Evolutionary conservation across 2,113 vertebrate genomes (phyloP).

Genomic region (Tupaia chinensis): DNA sequence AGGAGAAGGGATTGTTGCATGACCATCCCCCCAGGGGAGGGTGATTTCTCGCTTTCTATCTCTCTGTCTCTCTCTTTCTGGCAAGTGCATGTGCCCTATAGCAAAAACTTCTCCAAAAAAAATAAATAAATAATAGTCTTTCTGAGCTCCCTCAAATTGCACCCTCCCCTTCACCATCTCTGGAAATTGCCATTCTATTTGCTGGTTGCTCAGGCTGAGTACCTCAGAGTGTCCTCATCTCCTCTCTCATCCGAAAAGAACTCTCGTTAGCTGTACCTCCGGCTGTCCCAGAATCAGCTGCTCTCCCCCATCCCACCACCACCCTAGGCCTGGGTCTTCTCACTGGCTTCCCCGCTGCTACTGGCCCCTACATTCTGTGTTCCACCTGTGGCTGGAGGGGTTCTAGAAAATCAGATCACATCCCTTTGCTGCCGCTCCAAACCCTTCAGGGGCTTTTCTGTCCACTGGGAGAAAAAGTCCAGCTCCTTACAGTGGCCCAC

Average conservation of each 20-base stretch:
- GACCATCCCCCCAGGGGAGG: too few species aligned
- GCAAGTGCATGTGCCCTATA: too few species aligned
- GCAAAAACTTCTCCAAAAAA: too few species aligned
- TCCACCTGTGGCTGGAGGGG: neutral
- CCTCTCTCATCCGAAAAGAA: neutral
- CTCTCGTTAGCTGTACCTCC: neutral
- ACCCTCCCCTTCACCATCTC: neutral
- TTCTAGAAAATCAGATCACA: neutral
- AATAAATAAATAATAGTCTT: neutral
- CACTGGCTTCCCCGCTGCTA: neutral
- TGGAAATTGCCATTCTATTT: neutral
- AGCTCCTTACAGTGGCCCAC: neutral
- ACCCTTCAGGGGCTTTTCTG: neutral
- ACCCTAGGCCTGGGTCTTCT: neutral
- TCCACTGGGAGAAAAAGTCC: neutral
- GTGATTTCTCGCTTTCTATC: too few species aligned
- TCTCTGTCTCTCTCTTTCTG: too few species aligned
- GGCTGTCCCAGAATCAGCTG: neutral
- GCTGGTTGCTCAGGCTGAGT: neutral
- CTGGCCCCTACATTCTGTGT: neutral
- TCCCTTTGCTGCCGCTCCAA: neutral
- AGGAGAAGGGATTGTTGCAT: too few species aligned
- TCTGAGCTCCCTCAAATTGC: neutral
- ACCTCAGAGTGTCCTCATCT: neutral
- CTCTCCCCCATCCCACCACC: neutral